phyloP scores from a whole-genome alignment of 2,113 vertebrate species.

The Varanus komodoensis region DNA sequence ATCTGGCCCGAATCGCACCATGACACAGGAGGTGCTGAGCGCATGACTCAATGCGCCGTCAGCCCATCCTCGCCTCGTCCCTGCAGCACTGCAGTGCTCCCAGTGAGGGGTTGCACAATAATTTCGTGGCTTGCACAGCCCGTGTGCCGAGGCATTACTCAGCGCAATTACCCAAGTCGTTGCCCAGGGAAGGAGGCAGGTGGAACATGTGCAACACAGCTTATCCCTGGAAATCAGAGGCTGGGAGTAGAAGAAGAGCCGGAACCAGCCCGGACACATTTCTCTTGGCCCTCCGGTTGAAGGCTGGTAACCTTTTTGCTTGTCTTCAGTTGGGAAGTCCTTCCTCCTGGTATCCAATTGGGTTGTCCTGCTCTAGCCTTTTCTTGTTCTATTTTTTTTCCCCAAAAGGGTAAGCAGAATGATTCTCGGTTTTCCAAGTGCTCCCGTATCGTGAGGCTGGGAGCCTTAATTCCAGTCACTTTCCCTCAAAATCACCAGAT shows the following conservation, averaged over 20 bases:
- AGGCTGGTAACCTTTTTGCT: not conserved
- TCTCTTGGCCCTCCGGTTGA: not conserved
- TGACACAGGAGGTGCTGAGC: slow-evolving; percentile 43
- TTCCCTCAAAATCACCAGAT: too few relatives aligned
- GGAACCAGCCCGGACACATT: not conserved
- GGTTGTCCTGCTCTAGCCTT: not conserved
- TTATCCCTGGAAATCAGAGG: not conserved
- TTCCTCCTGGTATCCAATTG: not conserved
- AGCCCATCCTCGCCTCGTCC: not conserved
- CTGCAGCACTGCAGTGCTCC: slow-evolving; percentile 32
- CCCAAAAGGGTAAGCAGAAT: too few relatives aligned
- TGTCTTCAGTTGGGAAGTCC: not conserved
- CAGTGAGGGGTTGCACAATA: slow-evolving; percentile 50
- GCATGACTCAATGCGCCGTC: slow-evolving; percentile 51
- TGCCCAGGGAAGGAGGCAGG: slow-evolving; percentile 30
- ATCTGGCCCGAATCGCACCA: slow-evolving; percentile 31
- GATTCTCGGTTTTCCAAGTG: not conserved
- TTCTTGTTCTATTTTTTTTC: not conserved
- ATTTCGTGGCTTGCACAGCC: slow-evolving; percentile 28
- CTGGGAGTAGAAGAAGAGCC: not conserved
- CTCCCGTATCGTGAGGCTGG: too few relatives aligned
- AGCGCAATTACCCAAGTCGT: not conserved
- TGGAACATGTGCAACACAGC: not conserved
- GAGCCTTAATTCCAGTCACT: too few relatives aligned
- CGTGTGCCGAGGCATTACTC: not conserved